Percentiles rank a stretch among this genome's conserved stretches.
Conservation (phyloP, 2,888 invertebrate genomes). For the Catocala fraxini region DNA sequence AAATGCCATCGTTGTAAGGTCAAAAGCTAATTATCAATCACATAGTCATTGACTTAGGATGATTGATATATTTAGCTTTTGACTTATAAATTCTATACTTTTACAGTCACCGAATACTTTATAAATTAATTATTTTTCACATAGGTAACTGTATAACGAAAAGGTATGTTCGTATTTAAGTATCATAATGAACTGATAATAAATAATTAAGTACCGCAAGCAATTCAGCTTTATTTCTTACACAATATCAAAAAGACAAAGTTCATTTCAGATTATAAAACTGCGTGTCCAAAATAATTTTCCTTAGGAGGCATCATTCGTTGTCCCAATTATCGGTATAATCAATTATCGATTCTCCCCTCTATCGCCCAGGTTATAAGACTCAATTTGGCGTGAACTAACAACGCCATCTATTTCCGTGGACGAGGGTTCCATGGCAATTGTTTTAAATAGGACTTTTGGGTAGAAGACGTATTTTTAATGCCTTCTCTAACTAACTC, state of each 20-base stretch:
- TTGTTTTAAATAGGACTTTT: constrained; percentile 57
- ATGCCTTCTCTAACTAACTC: constrained; percentile 29
- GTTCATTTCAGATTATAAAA: constrained; percentile 8
- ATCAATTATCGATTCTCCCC: constrained; percentile 29
- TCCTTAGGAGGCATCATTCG: constrained; percentile 23
- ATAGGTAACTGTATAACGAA: no score
- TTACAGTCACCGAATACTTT: no score
- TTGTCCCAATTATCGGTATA: constrained; percentile 37
- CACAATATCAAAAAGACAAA: neutral
- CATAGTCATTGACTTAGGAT: no score
- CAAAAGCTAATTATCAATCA: no score
- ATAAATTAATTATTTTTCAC: no score
- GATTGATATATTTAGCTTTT: no score
- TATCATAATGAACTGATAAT: no score
- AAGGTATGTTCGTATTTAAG: no score
- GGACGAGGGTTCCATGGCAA: constrained; percentile 48
- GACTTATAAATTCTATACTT: no score
- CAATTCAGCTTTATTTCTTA: neutral
- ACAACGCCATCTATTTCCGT: constrained; percentile 31
- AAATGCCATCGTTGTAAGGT: no score
- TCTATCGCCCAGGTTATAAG: constrained; percentile 19
- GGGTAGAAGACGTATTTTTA: constrained; percentile 47
- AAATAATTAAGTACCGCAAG: no score
- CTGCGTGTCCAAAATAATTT: constrained; percentile 20
- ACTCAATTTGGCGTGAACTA: constrained; percentile 19